These are phyloP conservation scores for Drosophila kanapiae DNA, from an alignment of 1,140 invertebrate genomes.

Conservation along the genomic window DNA sequence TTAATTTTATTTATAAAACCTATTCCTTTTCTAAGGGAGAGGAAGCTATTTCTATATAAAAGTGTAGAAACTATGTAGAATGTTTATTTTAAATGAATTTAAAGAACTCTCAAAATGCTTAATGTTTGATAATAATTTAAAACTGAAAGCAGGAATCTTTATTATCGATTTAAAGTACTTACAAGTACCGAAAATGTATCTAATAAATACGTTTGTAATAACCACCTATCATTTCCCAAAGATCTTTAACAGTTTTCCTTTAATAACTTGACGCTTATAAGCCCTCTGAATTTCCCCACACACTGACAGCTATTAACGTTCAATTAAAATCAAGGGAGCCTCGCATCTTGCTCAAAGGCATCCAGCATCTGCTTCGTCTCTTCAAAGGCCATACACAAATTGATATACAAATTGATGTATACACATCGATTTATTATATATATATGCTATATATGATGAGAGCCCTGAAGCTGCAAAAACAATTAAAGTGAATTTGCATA, in stretches of 20 bases:
- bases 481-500: conserved; percentile 52
- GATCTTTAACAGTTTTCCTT: background rate
- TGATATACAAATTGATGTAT: background rate
- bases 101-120: background rate
- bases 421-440: background rate
- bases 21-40: background rate
- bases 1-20: background rate
- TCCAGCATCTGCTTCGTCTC: background rate
- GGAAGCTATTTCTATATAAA: no score
- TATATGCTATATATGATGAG: background rate
- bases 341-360: conserved; percentile 29
- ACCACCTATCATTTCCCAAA: background rate
- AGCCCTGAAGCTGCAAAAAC: conserved; percentile 38
- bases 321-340: conserved; percentile 31
- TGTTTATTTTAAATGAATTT: background rate
- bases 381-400: conserved; percentile 7
- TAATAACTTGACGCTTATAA: background rate
- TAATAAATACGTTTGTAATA: background rate
- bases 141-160: background rate
- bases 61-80: background rate
- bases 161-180: background rate
- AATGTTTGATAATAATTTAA: background rate
- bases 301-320: conserved; percentile 19
- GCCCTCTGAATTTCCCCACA: background rate
- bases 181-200: background rate